Evolutionary conservation across 2,888 invertebrate genomes (phyloP), one percentile per base, ranked within the genome.

Genomic region (Apodemia zela): DNA sequence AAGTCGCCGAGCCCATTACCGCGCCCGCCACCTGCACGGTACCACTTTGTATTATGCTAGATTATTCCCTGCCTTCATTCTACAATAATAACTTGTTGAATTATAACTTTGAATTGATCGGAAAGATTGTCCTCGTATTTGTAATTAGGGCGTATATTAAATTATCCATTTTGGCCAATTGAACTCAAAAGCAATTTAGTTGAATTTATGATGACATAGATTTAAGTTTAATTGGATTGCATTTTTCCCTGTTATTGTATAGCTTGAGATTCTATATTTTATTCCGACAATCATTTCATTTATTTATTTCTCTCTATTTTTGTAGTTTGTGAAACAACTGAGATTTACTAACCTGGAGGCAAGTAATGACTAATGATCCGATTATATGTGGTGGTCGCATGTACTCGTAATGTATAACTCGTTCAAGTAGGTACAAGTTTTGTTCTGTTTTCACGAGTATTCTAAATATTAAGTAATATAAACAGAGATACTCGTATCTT

Each of bases 1-100:
- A 89, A 87, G 84, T 82, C 79, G 77, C 77, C 77, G 78, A 75
- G 75, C 78, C 88, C 82, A 89, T 89, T 88, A 89, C 86, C 79
- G 75, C 72, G 72, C 77, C 76, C 84, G 85, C 82, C 86, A 87
- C 88, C 87, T 85, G 87, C 87, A 87, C 79, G 82, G 77, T 76
- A 54, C 79, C 78, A 82, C 80, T 81, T 85, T 80, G 81, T 85
- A 82, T 85, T 84, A 85, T 79, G 78, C 77, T 75, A 77, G 77
- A 85, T 86, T 84, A 85, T 85, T 81, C 80, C 65, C 71, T 72
- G 75, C 75, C 79, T 81, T 82, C 80, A 83, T 84, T 82, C 79
- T 68, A 69, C 71, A 73, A 77, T 78, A 77, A 82, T 86, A 81
- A 81, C 83, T 82, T 81, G 81, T 78, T 77, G 77, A 78, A 74